Evolutionary conservation across 2,113 vertebrate genomes (phyloP).

Genomic region (Indicator indicator): DNA sequence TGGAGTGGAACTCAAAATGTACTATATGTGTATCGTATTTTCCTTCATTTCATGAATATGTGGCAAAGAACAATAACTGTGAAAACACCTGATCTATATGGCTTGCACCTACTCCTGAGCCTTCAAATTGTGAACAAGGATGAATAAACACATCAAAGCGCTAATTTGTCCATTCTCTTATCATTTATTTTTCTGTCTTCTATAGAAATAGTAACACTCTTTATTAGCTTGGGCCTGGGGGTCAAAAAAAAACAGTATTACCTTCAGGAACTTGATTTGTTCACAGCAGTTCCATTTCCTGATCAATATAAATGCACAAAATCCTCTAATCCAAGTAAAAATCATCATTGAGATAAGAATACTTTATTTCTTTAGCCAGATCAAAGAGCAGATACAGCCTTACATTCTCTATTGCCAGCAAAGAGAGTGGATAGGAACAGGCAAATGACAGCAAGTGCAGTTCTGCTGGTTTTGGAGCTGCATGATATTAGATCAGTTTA

Average conservation of each 20-base stretch:
- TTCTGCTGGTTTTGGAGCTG: not conserved
- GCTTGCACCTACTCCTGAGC: not conserved
- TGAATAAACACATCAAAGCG: not conserved
- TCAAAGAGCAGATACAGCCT: not conserved
- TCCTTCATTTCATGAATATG: not conserved
- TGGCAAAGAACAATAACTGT: not conserved
- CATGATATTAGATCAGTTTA: not conserved
- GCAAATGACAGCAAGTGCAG: not conserved
- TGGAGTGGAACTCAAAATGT: not conserved
- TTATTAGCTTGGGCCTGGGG: rapidly evolving
- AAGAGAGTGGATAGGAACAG: not conserved
- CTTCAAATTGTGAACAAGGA: not conserved
- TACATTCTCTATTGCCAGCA: not conserved
- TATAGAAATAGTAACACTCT: not conserved
- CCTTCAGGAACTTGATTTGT: not conserved
- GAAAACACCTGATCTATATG: not conserved
- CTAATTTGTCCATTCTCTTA: not conserved
- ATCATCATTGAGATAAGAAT: not conserved
- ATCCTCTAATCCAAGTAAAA: not conserved
- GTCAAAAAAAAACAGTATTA: not conserved
- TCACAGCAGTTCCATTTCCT: not conserved
- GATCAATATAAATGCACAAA: not conserved
- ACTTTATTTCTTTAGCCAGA: not conserved
- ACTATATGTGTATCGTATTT: not conserved
- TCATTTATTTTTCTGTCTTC: not conserved